Evolutionary conservation across 2,888 invertebrate genomes (phyloP).

Genomic region (Rugalucina vietnamica): DNA sequence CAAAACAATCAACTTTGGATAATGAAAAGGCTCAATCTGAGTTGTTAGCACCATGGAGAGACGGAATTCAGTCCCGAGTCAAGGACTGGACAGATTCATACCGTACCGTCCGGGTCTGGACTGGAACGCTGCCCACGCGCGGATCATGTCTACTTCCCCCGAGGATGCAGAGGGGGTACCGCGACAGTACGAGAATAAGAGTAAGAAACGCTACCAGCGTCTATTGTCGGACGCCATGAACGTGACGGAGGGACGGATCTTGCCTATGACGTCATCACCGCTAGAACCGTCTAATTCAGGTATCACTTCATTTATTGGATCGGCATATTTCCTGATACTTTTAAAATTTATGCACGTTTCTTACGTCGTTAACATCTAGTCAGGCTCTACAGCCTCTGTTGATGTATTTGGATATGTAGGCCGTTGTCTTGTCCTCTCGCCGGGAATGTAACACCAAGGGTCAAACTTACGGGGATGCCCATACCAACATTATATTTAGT

Average conservation of each 20-base stretch:
- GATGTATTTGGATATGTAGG: no score
- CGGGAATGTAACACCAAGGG: no score
- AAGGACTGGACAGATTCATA: slow-evolving; percentile 68
- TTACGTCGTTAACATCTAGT: no score
- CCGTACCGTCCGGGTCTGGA: slow-evolving; percentile 69
- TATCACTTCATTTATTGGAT: background rate
- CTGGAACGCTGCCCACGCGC: slow-evolving; percentile 64
- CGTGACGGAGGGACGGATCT: slow-evolving; percentile 52
- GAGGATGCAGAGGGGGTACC: slow-evolving; percentile 33
- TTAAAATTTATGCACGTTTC: no score
- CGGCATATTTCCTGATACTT: no score
- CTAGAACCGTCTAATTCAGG: background rate
- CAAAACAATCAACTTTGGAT: background rate
- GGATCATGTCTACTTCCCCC: slow-evolving; percentile 46
- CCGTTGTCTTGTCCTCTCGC: no score
- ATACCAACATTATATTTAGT: no score
- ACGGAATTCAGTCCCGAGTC: slow-evolving; percentile 1
- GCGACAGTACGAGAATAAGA: slow-evolving; percentile 46
- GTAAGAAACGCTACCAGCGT: slow-evolving; percentile 44
- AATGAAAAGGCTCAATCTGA: background rate
- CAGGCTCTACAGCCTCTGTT: no score
- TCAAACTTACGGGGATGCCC: no score
- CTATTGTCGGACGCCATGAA: slow-evolving; percentile 59
- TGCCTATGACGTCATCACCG: slow-evolving; percentile 51
- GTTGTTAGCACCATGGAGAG: background rate